Evolutionary conservation across 2,113 vertebrate genomes (phyloP).

Genomic region (Choloepus hoffmanni): DNA sequence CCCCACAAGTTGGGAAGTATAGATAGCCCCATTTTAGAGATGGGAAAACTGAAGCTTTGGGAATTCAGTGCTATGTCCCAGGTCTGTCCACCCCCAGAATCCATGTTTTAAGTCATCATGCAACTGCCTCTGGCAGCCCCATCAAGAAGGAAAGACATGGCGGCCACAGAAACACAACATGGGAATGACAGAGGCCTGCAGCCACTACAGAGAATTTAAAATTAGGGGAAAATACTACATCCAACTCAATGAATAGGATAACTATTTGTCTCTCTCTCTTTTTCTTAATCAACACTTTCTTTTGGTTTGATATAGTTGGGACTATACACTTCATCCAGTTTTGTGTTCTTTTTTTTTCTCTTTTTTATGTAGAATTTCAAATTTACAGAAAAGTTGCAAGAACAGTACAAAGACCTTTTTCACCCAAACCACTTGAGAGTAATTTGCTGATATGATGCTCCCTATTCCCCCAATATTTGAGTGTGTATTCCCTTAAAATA

Average conservation of each 20-base stretch:
- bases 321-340: background rate
- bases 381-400: background rate
- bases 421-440: background rate
- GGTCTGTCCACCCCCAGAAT: background rate
- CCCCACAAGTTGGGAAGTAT: background rate
- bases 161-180: background rate
- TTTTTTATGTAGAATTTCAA: constrained; percentile 27
- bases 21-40: background rate
- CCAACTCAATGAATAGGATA: background rate
- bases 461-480: background rate
- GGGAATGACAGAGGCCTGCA: background rate
- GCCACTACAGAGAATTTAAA: background rate
- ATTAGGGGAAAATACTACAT: background rate
- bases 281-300: background rate
- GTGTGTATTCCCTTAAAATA: background rate
- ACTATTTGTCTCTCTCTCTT: background rate
- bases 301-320: background rate
- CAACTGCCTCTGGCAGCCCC: background rate
- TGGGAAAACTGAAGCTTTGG: background rate
- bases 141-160: background rate
- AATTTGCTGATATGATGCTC: background rate
- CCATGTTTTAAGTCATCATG: background rate
- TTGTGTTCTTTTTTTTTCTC: background rate
- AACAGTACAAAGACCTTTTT: background rate
- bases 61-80: background rate